Evolutionary conservation across 2,888 invertebrate genomes (phyloP), one percentile per base, ranked within the genome.

Genomic region (Bembecia ichneumoniformis): DNA sequence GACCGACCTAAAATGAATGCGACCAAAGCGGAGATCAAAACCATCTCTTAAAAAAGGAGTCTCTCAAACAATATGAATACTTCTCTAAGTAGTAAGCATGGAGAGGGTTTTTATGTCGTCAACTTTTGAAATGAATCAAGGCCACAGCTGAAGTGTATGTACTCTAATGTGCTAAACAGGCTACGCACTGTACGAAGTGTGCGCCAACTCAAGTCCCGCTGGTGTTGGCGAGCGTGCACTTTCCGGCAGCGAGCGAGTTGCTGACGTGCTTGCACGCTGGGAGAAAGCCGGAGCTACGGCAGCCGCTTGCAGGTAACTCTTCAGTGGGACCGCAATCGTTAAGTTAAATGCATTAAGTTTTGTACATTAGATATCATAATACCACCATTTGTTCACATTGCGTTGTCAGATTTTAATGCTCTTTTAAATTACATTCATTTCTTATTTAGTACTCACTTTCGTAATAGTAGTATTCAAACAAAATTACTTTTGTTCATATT

Each of bases 251-350:
- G 97, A 97, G 76, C 96, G 97, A 63, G 93, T 96, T 11, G 95
- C 96, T 0, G 98, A 98, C 77, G 96, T 97, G 16, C 94, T 98
- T 89, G 96, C 97, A 3, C 94, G 96, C 69, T 98, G 97, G 97
- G 98, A 98, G 79, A 90, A 95, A 59, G 95, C 95, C 58, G 89
- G 95, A 52, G 90, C 91, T 48, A 91, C 93, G 0, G 91, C 92
- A 35, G 91, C 91, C 11, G 88, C 91, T 46, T 88, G 89, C 88
- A 79, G 83, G 82, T 70, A 70, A 61, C 28, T 20, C 20, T 28
- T 28, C 28, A 28, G 2, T 28, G 4, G 9, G 28, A 3, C 5
- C 7, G 3, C 1, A 15, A 3, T 16, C 10, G 5, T 44, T 14
- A 44, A 14, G 3, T 44, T 44, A 44, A 2, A 44, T 2, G 15